Evolutionary conservation across 2,888 invertebrate genomes (phyloP), one percentile per base, ranked within the genome.

Genomic region (Masnerella sp.): DNA sequence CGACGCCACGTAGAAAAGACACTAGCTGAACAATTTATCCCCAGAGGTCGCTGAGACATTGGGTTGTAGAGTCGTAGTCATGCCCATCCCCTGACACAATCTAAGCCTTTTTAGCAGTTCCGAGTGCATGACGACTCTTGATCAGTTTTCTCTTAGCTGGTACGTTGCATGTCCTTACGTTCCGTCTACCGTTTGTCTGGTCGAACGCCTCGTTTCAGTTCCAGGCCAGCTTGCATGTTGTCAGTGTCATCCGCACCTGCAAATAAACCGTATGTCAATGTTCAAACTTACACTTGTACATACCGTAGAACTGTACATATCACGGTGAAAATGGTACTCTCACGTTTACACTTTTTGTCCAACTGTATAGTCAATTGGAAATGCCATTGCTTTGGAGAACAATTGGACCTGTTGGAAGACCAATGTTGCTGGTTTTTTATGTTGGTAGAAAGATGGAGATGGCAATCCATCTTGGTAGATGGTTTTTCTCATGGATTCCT

Each of bases 41-140:
- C 73, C 70, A 61, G 34, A 79, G 87, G 86, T 87, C 86, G 84
- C 87, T 86, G 87, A 87, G 87, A 86, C 86, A 87, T 83, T 87
- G 86, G 87, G 86, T 84, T 61, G 77, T 84, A 83, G 80, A 80
- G 79, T 84, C 84, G 83, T 86, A 80, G 79, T 84, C 84, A 84
- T 86, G 82, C 84, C 84, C 86, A 87, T 83, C 79, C 84, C 85
- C 84, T 82, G 82, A 87, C 84, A 86, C 83, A n/a, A n/a, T n/a
- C n/a, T n/a, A n/a, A n/a, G n/a, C n/a, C n/a, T n/a, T n/a, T n/a
- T n/a, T n/a, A n/a, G n/a, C n/a, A n/a, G n/a, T n/a, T n/a, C n/a
- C n/a, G n/a, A n/a, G n/a, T n/a, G n/a, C n/a, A n/a, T n/a, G n/a
- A n/a, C n/a, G n/a, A n/a, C n/a, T 28, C 28, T 28, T n/a, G 7